Evolutionary conservation across 2,113 vertebrate species (phyloP).

Genomic region (Danionella cerebrum): DNA sequence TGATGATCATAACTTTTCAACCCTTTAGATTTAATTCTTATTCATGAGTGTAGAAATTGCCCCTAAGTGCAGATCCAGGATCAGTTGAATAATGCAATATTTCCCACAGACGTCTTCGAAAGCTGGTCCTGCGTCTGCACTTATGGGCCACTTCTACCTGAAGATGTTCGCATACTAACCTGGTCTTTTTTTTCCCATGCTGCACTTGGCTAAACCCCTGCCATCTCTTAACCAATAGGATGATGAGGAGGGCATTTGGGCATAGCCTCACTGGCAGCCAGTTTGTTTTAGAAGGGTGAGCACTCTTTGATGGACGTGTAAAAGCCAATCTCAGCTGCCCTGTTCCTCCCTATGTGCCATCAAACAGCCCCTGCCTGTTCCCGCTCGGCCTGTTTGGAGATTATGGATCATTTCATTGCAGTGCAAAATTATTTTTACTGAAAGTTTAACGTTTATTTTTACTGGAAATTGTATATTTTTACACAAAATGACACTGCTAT

Average conservation of each 20-base stretch:
- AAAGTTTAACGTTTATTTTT: too few species aligned
- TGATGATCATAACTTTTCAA: conserved; percentile 34
- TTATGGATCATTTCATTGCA: conserved; percentile 1
- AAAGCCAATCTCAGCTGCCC: conserved; percentile 30
- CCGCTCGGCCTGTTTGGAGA: conserved; percentile 17
- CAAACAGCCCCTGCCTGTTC: conserved; percentile 10
- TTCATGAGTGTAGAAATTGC: conserved; percentile 37
- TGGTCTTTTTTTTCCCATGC: conserved; percentile 57
- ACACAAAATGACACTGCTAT: background rate
- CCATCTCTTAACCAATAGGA: conserved; percentile 59
- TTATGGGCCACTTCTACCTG: conserved; percentile 32
- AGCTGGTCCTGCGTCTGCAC: conserved; percentile 20
- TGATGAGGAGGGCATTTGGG: conserved; percentile 75
- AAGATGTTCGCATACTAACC: conserved; percentile 52
- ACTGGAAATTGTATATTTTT: background rate
- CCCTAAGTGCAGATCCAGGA: conserved; percentile 35
- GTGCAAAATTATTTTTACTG: too few species aligned
- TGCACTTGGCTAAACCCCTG: conserved; percentile 55
- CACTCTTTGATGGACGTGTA: conserved; percentile 43
- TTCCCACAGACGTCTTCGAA: background rate
- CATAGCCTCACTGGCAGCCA: conserved; percentile 60
- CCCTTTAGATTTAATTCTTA: conserved; percentile 31
- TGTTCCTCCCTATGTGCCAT: conserved; percentile 22
- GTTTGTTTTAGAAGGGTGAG: conserved; percentile 69
- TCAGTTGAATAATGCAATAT: background rate